Evolutionary conservation across 2,888 invertebrate genomes (phyloP).

Genomic region (Dryococelus australis): DNA sequence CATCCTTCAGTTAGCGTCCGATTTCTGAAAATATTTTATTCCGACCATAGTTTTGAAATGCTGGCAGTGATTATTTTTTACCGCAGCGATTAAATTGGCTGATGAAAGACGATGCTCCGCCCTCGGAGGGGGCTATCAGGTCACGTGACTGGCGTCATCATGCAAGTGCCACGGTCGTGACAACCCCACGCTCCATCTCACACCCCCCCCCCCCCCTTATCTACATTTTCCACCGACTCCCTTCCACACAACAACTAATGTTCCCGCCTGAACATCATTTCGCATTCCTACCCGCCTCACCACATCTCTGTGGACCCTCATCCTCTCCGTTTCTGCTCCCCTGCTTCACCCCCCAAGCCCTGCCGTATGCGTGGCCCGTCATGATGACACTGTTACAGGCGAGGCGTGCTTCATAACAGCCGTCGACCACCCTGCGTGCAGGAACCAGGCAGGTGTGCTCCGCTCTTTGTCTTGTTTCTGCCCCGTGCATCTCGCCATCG

Average conservation of each 20-base stretch:
- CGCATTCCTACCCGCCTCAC: not conserved
- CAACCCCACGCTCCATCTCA: too few relatives aligned
- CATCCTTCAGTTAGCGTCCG: too few relatives aligned
- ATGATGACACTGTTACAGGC: constrained; percentile 27
- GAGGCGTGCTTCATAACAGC: constrained; percentile 20
- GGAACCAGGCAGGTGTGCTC: constrained; percentile 21
- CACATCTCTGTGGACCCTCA: not conserved
- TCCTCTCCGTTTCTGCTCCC: not conserved
- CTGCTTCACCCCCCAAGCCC: not conserved
- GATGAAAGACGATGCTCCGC: not conserved
- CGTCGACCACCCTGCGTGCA: not conserved
- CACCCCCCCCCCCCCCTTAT: not conserved
- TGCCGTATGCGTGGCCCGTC: not conserved
- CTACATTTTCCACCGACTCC: not conserved
- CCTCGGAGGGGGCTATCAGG: not conserved
- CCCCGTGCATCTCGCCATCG: too few relatives aligned
- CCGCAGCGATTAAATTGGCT: too few relatives aligned
- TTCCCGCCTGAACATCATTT: constrained; percentile 23
- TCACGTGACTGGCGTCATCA: not conserved
- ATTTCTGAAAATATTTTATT: too few relatives aligned
- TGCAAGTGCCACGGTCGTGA: not conserved
- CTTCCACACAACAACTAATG: constrained; percentile 8
- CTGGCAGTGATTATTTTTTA: too few relatives aligned
- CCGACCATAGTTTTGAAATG: too few relatives aligned
- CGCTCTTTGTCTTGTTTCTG: not conserved